Percentiles rank a stretch among this genome's conserved stretches.
These are phyloP conservation scores for Cheilosia variabilis DNA, from an alignment of 2,888 invertebrate species.

Conservation along the genomic window DNA sequence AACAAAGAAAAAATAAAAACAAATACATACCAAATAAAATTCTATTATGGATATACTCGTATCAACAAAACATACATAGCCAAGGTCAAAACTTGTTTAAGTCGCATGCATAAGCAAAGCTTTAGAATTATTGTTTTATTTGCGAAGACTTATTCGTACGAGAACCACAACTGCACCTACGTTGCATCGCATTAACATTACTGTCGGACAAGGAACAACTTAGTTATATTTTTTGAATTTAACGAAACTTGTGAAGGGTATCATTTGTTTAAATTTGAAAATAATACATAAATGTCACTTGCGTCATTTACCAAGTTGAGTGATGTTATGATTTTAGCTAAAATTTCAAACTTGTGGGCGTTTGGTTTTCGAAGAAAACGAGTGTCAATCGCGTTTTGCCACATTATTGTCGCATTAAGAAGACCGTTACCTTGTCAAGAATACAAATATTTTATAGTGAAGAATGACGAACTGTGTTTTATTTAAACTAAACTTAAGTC, in stretches of 20 bases:
- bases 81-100: not conserved
- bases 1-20: no score
- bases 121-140: not conserved
- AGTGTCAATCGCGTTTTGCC: not conserved
- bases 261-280: no score
- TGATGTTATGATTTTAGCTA: no score
- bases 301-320: no score
- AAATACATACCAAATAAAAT: no score
- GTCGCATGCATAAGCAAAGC: not conserved
- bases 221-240: no score
- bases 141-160: not conserved
- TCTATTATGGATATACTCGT: no score
- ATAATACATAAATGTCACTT: no score
- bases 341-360: no score
- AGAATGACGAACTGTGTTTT: conserved; percentile 25
- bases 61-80: not conserved
- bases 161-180: not conserved
- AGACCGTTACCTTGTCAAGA: not conserved
- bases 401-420: not conserved
- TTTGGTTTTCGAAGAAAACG: no score
- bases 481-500: conserved; percentile 87
- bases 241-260: no score
- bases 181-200: not conserved
- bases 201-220: not conserved
- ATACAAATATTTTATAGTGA: not conserved